phyloP scores from a whole-genome alignment of 2,888 invertebrate species.

The Tetrapedia diversipes region DNA sequence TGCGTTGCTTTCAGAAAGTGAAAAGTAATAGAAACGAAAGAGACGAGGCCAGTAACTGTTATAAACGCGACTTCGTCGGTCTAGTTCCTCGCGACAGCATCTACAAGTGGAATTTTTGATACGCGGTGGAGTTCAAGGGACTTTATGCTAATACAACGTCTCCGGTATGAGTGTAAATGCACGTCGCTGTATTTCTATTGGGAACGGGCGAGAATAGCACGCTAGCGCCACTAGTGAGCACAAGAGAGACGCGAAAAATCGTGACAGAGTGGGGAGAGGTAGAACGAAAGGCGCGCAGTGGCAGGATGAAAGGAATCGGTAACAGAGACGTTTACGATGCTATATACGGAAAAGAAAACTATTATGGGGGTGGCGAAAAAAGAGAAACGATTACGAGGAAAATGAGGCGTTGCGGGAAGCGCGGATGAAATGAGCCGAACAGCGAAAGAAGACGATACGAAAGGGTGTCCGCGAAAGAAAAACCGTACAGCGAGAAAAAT shows the following conservation, averaged over 20 bases:
- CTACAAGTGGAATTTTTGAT: constrained; percentile 45
- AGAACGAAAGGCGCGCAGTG: not conserved
- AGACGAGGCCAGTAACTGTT: not conserved
- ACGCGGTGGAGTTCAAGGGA: constrained; percentile 23
- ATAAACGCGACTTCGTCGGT: not conserved
- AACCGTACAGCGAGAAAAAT: constrained; percentile 12
- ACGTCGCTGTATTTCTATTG: not conserved
- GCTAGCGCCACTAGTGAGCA: not conserved
- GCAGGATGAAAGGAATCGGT: constrained; percentile 46
- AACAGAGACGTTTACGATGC: constrained; percentile 27
- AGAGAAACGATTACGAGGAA: constrained; percentile 48
- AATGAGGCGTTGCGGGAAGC: constrained; percentile 38
- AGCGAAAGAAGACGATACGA: constrained; percentile 29
- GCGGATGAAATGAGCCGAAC: constrained; percentile 32
- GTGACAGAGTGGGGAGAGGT: not conserved
- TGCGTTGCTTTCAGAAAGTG: not conserved
- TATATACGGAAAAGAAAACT: constrained; percentile 38
- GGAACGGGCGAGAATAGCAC: not conserved
- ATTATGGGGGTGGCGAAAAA: constrained; percentile 19
- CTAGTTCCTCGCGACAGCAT: not conserved
- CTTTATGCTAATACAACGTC: constrained; percentile 46
- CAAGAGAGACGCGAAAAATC: not conserved
- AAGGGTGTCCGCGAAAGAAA: constrained; percentile 14
- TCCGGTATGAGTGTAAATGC: not conserved
- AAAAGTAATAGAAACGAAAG: not conserved